Evolutionary conservation across 1,140 invertebrate genomes (phyloP).

Genomic region (Armadillidium nasatum): DNA sequence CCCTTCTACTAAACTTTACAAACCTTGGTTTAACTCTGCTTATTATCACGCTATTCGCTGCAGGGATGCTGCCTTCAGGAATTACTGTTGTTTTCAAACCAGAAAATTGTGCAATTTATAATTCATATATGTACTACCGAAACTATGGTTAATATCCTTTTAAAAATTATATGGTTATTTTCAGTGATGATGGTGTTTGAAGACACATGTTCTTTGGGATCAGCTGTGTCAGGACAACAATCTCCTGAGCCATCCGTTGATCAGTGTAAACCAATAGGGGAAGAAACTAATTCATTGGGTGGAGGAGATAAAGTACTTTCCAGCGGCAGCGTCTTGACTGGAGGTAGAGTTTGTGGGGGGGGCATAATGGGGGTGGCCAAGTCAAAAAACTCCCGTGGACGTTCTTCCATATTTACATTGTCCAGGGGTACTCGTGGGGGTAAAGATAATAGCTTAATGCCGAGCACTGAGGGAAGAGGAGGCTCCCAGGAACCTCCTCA

Average conservation of each 20-base stretch:
- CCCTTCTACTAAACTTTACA: too few species aligned
- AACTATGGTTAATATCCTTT: too few species aligned
- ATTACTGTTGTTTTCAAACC: too few species aligned
- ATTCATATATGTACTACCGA: neutral
- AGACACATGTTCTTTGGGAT: constrained; percentile 37
- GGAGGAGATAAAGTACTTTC: constrained; percentile 16
- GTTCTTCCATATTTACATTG: too few species aligned
- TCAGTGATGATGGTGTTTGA: constrained; percentile 42
- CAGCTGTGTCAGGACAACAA: constrained; percentile 39
- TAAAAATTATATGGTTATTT: constrained; percentile 8
- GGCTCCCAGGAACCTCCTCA: constrained; percentile 17
- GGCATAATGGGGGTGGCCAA: constrained; percentile 52
- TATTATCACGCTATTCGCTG: too few species aligned
- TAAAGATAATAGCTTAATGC: constrained; percentile 18
- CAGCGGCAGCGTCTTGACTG: constrained; percentile 30
- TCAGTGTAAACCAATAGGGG: constrained; percentile 34
- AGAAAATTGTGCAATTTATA: neutral
- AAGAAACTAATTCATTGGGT: constrained; percentile 20
- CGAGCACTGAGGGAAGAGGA: constrained; percentile 24
- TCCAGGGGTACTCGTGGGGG: constrained; percentile 23
- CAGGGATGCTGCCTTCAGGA: too few species aligned
- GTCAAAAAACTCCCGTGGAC: constrained; percentile 46
- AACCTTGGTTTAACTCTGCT: too few species aligned
- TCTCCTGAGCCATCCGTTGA: constrained; percentile 35
- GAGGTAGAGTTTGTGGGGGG: constrained; percentile 45